Base-by-base conservation (phyloP, 2,797 vertebrate genomes). In the Morelia viridis region DNA sequence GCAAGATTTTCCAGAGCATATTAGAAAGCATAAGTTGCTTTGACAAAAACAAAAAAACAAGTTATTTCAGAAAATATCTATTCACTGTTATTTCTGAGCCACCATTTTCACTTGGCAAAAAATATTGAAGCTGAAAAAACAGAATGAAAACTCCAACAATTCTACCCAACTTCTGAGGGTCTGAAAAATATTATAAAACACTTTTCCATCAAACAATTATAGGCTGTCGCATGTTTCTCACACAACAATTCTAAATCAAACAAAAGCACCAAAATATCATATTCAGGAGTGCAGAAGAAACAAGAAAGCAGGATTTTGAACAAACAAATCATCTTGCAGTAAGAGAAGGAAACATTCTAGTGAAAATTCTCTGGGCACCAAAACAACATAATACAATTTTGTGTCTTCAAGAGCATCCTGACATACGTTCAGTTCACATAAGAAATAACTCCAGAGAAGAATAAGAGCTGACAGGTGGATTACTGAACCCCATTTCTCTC, bases 131-230 rank as follows among this genome's bases (percentile, higher is more conserved):
- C 92, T 93, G 93, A 95, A 92, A 96, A 93, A 95, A 95, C 0
- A 1, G 87, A 95, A 91, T 93, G 80, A 94, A 93, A 96, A 96
- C 96, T 96, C 94, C 91, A 91, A 94, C 94, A 96, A 95, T 96
- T 96, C 95, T 26, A 80, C 91, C 91, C 93, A 96, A 94, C 94
- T 94, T 96, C 94, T 94, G 57, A 94, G 95, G 93, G 96, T 94
- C 91, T 91, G 94, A 94, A 95, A 95, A 96, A 94, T 76, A 91
- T 92, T 91, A 94, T 94, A 91, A 89, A 95, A 94, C 90, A 91
- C 93, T 95, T 0, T 6, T 94, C 94, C 93, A 95, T 95, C 94
- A 95, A 95, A 95, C 35, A 2, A 88, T 92, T 65, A 24, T 87
- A 62, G 65, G 64, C 19, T 87, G 84, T 80, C 76, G 64, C 76